Conservation (phyloP, 2,888 invertebrate genomes). For the Orthosia gracilis region DNA sequence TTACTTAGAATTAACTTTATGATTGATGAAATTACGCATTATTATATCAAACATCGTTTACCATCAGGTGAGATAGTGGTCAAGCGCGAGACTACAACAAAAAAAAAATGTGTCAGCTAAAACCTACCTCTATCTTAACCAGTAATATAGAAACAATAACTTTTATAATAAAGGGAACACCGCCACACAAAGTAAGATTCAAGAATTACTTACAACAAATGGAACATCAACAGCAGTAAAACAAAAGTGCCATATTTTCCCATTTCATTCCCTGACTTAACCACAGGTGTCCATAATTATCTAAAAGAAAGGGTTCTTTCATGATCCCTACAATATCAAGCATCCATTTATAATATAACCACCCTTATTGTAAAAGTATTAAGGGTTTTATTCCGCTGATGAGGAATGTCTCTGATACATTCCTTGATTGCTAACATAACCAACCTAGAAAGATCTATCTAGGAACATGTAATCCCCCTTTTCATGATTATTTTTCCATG, state of each 20-base stretch:
- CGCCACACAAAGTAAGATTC: conserved; percentile 2
- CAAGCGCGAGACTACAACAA: no score
- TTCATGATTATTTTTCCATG: background rate
- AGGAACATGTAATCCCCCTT: background rate
- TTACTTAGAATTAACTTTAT: background rate
- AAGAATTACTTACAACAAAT: conserved; percentile 44
- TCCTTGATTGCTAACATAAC: conserved; percentile 35
- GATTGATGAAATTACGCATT: background rate
- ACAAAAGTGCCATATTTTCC: conserved; percentile 52
- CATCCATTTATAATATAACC: conserved; percentile 35
- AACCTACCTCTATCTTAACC: background rate
- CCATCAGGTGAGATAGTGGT: no score
- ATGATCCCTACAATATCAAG: conserved; percentile 63
- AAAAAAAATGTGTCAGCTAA: no score
- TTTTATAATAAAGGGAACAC: conserved; percentile 14
- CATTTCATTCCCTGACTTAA: conserved; percentile 59
- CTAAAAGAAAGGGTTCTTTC: conserved; percentile 72
- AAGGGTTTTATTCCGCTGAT: conserved; percentile 49
- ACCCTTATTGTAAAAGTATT: conserved; percentile 42
- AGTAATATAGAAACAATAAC: background rate
- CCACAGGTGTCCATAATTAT: conserved; percentile 76
- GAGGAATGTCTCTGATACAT: conserved; percentile 28
- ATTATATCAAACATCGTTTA: background rate
- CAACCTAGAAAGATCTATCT: conserved; percentile 42
- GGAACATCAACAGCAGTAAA: conserved; percentile 53